Conservation (phyloP, 2,888 invertebrate species). For the Caenorhabditis zanzibari region DNA sequence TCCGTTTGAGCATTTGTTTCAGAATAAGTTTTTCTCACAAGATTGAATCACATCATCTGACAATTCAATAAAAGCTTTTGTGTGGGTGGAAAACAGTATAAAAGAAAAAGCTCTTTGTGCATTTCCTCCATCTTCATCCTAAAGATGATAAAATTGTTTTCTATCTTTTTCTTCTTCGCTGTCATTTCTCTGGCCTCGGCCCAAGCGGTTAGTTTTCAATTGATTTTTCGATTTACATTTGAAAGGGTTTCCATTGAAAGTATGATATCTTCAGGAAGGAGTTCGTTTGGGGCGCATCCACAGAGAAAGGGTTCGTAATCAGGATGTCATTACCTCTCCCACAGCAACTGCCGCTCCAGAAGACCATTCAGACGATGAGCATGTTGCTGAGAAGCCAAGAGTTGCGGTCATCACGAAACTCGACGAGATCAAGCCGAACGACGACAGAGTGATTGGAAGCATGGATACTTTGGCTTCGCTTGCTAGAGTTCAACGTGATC, state of each 20-base stretch:
- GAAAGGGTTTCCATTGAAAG: neutral
- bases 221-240: too few relatives aligned
- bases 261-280: neutral
- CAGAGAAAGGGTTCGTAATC: conserved; percentile 33
- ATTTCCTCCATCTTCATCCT: conserved; percentile 3
- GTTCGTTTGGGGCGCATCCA: conserved; percentile 25
- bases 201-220: neutral
- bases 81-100: conserved; percentile 6
- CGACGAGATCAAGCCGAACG: neutral
- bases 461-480: conserved; percentile 35
- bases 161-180: neutral
- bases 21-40: conserved; percentile 1
- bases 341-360: neutral
- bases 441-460: conserved; percentile 22
- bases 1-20: conserved; percentile 16
- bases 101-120: neutral
- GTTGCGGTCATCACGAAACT: neutral
- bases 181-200: neutral
- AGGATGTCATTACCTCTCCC: neutral
- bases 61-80: conserved; percentile 39
- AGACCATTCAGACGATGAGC: neutral
- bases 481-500: conserved; percentile 48
- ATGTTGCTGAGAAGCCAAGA: neutral
- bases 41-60: conserved; percentile 1
- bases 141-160: conserved; percentile 6